phyloP scores from a whole-genome alignment of 92 coral and sea anemone species.

The Actinostola sp. region DNA sequence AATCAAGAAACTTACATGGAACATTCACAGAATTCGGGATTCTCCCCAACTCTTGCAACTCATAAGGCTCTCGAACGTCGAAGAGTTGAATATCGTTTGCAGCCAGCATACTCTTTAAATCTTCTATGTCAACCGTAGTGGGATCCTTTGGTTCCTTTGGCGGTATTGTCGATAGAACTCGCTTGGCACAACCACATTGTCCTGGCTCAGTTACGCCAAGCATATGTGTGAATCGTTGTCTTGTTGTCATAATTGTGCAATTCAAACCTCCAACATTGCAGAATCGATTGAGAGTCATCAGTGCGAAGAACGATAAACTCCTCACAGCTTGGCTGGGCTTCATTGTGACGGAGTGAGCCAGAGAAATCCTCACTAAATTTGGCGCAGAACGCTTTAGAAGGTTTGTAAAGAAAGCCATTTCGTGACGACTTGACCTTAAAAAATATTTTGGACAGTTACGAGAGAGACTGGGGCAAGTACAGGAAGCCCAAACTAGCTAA shows the following conservation, averaged over 20 bases:
- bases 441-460: too few relatives aligned
- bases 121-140: conserved; percentile 44
- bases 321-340: conserved; percentile 27
- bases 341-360: conserved; percentile 23
- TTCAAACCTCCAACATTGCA: conserved; percentile 37
- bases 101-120: conserved; percentile 43
- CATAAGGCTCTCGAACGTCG: conserved; percentile 72
- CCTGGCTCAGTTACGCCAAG: conserved; percentile 53
- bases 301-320: conserved; percentile 42
- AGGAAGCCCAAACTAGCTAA: too few relatives aligned
- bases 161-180: conserved; percentile 33
- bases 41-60: conserved; percentile 50
- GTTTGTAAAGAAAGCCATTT: background rate
- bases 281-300: conserved; percentile 46
- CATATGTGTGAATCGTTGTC: conserved; percentile 50
- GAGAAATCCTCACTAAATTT: background rate
- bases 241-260: conserved; percentile 45
- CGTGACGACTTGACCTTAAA: background rate
- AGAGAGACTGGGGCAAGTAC: too few relatives aligned
- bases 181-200: conserved; percentile 55
- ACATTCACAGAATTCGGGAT: conserved; percentile 53
- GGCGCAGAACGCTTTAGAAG: conserved; percentile 13
- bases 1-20: conserved; percentile 56
- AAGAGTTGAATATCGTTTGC: conserved; percentile 40
- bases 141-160: conserved; percentile 31